Conservation (phyloP, 1,140 invertebrate species). For the Apis florea region DNA sequence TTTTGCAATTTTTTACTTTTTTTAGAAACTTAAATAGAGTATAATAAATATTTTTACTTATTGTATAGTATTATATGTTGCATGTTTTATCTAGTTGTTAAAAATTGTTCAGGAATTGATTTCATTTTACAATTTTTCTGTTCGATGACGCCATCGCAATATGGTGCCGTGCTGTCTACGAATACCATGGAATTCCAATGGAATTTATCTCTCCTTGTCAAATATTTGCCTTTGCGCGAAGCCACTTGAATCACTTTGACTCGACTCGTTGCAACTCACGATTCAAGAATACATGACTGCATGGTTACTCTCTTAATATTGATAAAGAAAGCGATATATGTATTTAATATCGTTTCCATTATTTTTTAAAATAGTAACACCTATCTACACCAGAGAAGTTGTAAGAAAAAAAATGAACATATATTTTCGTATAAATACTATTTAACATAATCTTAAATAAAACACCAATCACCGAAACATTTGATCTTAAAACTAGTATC, state of each 20-base stretch:
- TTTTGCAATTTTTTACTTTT: background rate
- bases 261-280: constrained; percentile 39
- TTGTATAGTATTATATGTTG: no score
- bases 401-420: background rate
- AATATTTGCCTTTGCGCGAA: constrained; percentile 62
- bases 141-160: background rate
- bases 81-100: no score
- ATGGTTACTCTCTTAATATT: constrained; percentile 20
- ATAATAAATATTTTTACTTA: no score
- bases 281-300: constrained; percentile 27
- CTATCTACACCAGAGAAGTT: background rate
- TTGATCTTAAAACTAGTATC: no score
- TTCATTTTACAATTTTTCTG: background rate
- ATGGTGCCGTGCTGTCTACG: constrained; percentile 43
- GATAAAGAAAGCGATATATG: constrained; percentile 49
- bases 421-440: background rate
- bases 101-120: background rate
- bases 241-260: constrained; percentile 53
- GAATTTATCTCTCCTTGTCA: constrained; percentile 57
- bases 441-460: no score
- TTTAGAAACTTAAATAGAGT: background rate
- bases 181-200: constrained; percentile 55
- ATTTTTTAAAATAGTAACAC: background rate
- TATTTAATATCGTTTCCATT: background rate
- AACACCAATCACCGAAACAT: no score